A percentile compares a stretch with the other conserved stretches of the same genome.
Conservation (phyloP, 2,113 vertebrate genomes). For the Colaptes auratus region DNA sequence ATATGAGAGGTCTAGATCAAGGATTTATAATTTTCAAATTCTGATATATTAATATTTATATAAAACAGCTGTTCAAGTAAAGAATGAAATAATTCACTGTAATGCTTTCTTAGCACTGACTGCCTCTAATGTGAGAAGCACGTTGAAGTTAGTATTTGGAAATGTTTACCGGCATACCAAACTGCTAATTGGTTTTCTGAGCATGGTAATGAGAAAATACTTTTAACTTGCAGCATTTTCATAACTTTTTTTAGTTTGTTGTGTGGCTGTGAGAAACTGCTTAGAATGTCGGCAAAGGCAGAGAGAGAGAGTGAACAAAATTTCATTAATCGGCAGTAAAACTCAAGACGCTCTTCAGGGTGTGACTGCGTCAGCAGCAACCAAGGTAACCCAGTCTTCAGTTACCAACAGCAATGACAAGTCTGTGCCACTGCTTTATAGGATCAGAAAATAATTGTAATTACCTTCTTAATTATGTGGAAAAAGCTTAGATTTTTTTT, state of each 20-base stretch:
- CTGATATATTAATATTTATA: background rate
- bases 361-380: conserved; percentile 65
- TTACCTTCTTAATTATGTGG: background rate
- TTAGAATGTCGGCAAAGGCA: conserved; percentile 93
- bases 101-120: background rate
- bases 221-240: conserved; percentile 5
- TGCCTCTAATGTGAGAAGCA: background rate
- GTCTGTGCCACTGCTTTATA: background rate
- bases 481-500: background rate
- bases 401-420: background rate
- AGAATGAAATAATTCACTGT: background rate
- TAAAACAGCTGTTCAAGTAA: background rate
- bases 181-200: background rate
- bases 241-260: conserved; percentile 86
- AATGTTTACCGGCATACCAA: background rate
- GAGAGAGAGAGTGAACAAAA: conserved; percentile 82
- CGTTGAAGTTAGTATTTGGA: background rate
- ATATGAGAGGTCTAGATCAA: background rate
- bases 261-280: conserved; percentile 95
- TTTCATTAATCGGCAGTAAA: conserved; percentile 80
- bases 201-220: background rate
- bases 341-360: conserved; percentile 84
- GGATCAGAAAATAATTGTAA: background rate
- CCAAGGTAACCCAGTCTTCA: conserved; percentile 80
- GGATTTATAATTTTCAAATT: background rate